A percentile compares a stretch with the other conserved stretches of the same genome.
These are phyloP conservation scores for Portunus trituberculatus DNA, from an alignment of 1,140 invertebrate species.

Conservation along the genomic window DNA sequence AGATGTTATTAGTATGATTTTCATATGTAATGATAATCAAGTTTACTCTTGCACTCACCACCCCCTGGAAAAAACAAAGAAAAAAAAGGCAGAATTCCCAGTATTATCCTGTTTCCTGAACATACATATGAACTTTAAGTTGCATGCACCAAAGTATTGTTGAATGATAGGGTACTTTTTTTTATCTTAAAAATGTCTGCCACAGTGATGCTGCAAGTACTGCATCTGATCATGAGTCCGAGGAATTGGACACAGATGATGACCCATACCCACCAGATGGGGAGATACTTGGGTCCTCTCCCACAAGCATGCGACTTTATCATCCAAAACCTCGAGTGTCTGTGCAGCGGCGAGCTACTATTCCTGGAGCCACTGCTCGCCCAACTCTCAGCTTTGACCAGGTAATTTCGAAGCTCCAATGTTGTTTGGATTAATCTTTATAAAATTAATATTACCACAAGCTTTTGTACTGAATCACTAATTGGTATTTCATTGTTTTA, in stretches of 20 bases:
- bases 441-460: too few relatives aligned
- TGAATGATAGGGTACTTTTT: too few relatives aligned
- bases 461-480: too few relatives aligned
- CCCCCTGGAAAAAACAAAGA: too few relatives aligned
- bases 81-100: too few relatives aligned
- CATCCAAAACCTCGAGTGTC: conserved; percentile 87
- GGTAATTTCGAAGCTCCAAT: conserved; percentile 80
- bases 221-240: conserved; percentile 52
- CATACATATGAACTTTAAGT: too few relatives aligned
- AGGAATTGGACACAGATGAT: conserved; percentile 78
- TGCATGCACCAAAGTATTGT: too few relatives aligned
- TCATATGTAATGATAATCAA: too few relatives aligned
- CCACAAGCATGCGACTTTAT: conserved; percentile 84
- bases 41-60: too few relatives aligned
- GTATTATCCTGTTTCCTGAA: too few relatives aligned
- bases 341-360: conserved; percentile 91
- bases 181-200: background rate
- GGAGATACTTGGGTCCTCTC: conserved; percentile 78
- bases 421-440: background rate
- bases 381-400: conserved; percentile 86
- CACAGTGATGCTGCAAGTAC: conserved; percentile 32
- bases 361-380: conserved; percentile 90
- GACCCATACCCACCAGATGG: conserved; percentile 79
- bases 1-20: too few relatives aligned
- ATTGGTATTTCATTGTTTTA: too few relatives aligned